Evolutionary conservation across 2,888 invertebrate species (phyloP).

Genomic region (Drosophila atripex): DNA sequence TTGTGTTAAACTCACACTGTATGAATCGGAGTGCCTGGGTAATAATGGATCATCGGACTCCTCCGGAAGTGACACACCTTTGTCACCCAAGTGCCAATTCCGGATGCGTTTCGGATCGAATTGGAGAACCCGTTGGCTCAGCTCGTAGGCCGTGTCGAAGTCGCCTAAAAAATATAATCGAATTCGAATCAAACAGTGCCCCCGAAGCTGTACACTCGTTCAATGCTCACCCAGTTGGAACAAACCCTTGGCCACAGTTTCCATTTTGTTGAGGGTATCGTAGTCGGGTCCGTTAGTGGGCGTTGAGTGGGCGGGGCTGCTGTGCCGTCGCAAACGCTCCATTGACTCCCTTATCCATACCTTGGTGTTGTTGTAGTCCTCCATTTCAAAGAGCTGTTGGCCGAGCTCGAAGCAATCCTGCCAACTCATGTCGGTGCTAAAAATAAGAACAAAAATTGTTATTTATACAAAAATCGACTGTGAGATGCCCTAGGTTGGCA

Average conservation of each 20-base stretch:
- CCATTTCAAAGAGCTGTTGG: conserved; percentile 94
- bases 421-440: conserved; percentile 88
- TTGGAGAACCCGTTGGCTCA: conserved; percentile 72
- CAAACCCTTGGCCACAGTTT: conserved; percentile 73
- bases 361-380: conserved; percentile 96
- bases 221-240: conserved; percentile 72
- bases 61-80: conserved; percentile 32
- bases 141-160: conserved; percentile 70
- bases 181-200: neutral
- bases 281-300: conserved; percentile 41
- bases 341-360: conserved; percentile 97
- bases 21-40: conserved; percentile 46
- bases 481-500: neutral
- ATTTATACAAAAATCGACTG: neutral
- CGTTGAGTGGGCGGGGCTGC: conserved; percentile 8
- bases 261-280: conserved; percentile 72
- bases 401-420: conserved; percentile 98
- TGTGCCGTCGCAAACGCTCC: conserved; percentile 87
- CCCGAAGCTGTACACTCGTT: conserved; percentile 2
- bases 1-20: conserved; percentile 50
- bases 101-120: conserved; percentile 68
- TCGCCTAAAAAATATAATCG: conserved; percentile 59
- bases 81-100: conserved; percentile 68
- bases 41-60: conserved; percentile 23
- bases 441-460: conserved; percentile 44